Base-by-base conservation (phyloP, 2,888 invertebrate genomes). In the Drosophila rellima region DNA sequence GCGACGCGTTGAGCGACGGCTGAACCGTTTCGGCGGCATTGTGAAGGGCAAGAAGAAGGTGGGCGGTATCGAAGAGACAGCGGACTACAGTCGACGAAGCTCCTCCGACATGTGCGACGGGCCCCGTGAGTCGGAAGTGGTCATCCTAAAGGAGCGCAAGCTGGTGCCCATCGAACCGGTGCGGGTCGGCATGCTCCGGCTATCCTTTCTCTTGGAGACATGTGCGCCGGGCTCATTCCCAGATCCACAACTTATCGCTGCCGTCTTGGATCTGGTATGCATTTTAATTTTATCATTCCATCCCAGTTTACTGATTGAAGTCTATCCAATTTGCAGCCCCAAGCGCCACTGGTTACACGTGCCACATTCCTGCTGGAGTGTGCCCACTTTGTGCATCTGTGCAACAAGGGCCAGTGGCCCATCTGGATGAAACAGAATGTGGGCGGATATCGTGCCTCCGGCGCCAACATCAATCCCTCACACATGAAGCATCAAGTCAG, bases 371-470 rank as follows among this genome's bases (percentile, higher is more conserved):
- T 99, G 7, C 92, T 99, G 69, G 99, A 99, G 93, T 99, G 99
- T 92, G 96, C 98, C 0, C 96, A 98, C 91, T 96, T 99, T 82
- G 99, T 99, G 2, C 98, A 99, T 91, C 95, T 97, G 78, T 99
- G 99, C 92, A 99, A 99, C 92, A 97, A 97, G 91, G 99, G 99
- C 0, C 98, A 98, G 82, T 99, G 99, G 99, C 99, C 99, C 0
- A 95, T 96, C 60, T 99, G 99, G 99, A 97, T 99, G 95, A 98
- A 98, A 92, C 95, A 97, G 8, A 97, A 96, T 90, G 94, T 95
- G 71, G 78, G 86, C 26, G 94, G 96, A 89, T 96, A 95, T 90
- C 94, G 96, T 47, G 95, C 95, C 0, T 92, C 92, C 0, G 96
- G 95, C 35, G 95, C 96, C 26, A 93, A 93, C 91, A 88, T 93